These are phyloP conservation scores for Mus minutoides DNA, from an alignment of 2,797 vertebrate genomes.

Conservation along the genomic window DNA sequence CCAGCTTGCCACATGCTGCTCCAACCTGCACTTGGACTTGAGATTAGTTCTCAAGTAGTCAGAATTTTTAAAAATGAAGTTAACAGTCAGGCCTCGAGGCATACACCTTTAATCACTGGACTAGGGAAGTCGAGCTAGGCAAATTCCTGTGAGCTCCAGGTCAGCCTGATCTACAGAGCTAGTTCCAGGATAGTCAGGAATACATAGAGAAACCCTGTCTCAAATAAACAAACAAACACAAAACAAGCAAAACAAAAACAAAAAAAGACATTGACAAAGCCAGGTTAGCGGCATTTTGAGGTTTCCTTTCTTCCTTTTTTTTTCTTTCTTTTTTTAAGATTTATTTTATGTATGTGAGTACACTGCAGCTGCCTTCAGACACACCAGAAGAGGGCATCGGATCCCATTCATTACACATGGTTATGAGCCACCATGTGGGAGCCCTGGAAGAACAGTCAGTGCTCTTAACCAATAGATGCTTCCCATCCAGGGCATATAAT, in stretches of 20 bases:
- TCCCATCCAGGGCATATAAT: not conserved
- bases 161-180: not conserved
- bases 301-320: not conserved
- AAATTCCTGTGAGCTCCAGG: not conserved
- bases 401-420: too few relatives aligned
- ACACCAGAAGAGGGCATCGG: too few relatives aligned
- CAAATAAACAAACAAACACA: not conserved
- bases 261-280: not conserved
- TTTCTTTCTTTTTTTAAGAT: not conserved
- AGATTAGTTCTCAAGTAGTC: constrained; percentile 14
- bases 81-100: not conserved
- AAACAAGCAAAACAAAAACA: too few relatives aligned
- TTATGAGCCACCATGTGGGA: too few relatives aligned
- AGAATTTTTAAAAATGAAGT: not conserved
- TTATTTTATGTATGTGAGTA: too few relatives aligned
- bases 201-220: not conserved
- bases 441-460: too few relatives aligned
- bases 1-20: not conserved
- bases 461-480: too few relatives aligned
- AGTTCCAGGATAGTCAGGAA: not conserved
- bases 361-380: too few relatives aligned
- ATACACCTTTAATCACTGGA: not conserved
- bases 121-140: not conserved
- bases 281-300: constrained; percentile 16
- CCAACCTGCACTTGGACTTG: not conserved